A percentile compares a stretch with the other conserved stretches of the same genome.
phyloP scores from a whole-genome alignment of 2,113 vertebrate genomes.

The Saccopteryx leptura region DNA sequence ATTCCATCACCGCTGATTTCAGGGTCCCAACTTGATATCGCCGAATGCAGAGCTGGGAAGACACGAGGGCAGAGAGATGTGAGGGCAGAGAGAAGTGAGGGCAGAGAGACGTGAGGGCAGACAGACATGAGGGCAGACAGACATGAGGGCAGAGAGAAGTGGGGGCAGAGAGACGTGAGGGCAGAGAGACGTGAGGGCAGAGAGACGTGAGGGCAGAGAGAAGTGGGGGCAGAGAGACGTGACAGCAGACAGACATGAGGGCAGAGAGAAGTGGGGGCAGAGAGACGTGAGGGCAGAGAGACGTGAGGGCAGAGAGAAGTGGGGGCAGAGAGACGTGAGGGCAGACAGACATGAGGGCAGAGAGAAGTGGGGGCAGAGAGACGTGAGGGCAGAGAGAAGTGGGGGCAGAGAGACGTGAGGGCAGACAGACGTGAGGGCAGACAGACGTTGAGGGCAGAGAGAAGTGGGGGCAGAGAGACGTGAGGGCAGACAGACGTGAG shows the following conservation, averaged over 20 bases:
- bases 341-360: background rate
- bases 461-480: background rate
- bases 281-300: background rate
- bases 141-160: background rate
- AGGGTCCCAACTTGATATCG: background rate
- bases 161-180: background rate
- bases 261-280: background rate
- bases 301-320: background rate
- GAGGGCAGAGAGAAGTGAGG: background rate
- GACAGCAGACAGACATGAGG: background rate
- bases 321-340: too few species aligned
- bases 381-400: background rate
- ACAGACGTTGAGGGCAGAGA: background rate
- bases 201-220: background rate
- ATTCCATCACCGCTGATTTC: conserved; percentile 13
- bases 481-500: background rate
- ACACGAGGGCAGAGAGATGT: background rate
- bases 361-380: background rate
- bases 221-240: background rate
- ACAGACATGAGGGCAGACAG: background rate
- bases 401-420: background rate
- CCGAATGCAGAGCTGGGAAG: background rate
- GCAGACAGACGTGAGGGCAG: background rate
- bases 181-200: background rate
- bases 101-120: background rate